Percentiles rank a stretch among this genome's conserved stretches.
phyloP scores from a whole-genome alignment of 2,797 vertebrate genomes.

The Knipowitschia caucasica region DNA sequence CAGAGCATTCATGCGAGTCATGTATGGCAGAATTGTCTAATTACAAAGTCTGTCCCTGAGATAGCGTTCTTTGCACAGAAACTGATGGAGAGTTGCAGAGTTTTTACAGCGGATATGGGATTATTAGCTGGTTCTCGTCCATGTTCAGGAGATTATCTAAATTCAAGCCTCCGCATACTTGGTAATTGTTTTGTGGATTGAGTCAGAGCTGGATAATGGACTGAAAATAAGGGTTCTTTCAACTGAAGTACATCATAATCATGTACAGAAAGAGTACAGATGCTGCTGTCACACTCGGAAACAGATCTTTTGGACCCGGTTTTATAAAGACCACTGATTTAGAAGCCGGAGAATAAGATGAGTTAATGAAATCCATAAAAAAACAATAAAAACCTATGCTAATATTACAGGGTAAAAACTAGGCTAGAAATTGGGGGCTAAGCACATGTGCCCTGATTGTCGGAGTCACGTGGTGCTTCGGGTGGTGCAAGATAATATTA shows the following conservation, averaged over 20 bases:
- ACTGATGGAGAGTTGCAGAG: constrained; percentile 40
- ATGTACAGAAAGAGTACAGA: not conserved
- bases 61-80: constrained; percentile 42
- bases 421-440: too few relatives aligned
- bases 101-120: constrained; percentile 35
- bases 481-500: too few relatives aligned
- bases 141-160: constrained; percentile 3
- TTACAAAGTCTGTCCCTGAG: constrained; percentile 52
- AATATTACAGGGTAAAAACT: too few relatives aligned
- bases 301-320: too few relatives aligned
- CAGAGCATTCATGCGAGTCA: constrained; percentile 63
- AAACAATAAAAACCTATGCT: too few relatives aligned
- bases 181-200: constrained; percentile 16
- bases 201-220: not conserved
- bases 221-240: constrained; percentile 14
- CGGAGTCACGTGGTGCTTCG: too few relatives aligned
- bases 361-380: too few relatives aligned
- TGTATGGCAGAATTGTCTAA: constrained; percentile 62
- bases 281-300: not conserved
- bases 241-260: constrained; percentile 11
- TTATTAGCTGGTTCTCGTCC: constrained; percentile 25
- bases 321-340: too few relatives aligned
- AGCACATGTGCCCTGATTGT: too few relatives aligned
- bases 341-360: too few relatives aligned
- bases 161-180: constrained; percentile 20